Conservation (phyloP, 2,888 invertebrate genomes). For the Lampropteryx suffumata region DNA sequence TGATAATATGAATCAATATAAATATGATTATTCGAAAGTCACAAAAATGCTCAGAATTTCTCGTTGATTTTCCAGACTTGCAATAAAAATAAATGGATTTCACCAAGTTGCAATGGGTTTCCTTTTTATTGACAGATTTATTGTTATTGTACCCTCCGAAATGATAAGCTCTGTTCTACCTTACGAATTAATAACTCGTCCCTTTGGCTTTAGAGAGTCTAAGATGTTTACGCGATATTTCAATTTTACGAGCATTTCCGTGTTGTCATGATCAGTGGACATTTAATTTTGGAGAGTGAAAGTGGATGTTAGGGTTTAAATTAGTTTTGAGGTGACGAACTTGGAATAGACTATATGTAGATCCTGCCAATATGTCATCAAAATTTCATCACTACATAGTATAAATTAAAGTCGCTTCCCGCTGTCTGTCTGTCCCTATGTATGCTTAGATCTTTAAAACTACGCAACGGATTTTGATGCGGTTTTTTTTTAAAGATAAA, state of each 20-base stretch:
- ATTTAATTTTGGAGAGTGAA: conserved; percentile 14
- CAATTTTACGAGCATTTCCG: conserved; percentile 28
- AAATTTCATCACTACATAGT: no score
- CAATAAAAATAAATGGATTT: conserved; percentile 19
- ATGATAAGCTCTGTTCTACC: conserved; percentile 29
- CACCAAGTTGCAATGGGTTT: conserved; percentile 18
- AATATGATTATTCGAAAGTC: no score
- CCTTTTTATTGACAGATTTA: conserved; percentile 55
- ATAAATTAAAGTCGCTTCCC: no score
- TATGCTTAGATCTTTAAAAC: no score
- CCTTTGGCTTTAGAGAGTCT: conserved; percentile 22
- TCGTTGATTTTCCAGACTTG: conserved; percentile 25
- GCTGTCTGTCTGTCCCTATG: no score
- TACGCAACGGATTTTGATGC: no score
- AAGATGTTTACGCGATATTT: conserved; percentile 29
- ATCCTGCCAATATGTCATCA: no score
- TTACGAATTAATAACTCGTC: conserved; percentile 47
- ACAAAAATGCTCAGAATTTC: neutral
- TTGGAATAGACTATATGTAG: no score
- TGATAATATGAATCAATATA: no score
- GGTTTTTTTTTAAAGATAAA: no score
- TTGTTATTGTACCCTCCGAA: conserved; percentile 41
- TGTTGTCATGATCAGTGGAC: conserved; percentile 14
- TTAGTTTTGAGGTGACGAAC: conserved; percentile 12
- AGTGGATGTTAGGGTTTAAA: conserved; percentile 5